Conservation (phyloP, 2,113 vertebrate genomes). For the Pipra filicauda region DNA sequence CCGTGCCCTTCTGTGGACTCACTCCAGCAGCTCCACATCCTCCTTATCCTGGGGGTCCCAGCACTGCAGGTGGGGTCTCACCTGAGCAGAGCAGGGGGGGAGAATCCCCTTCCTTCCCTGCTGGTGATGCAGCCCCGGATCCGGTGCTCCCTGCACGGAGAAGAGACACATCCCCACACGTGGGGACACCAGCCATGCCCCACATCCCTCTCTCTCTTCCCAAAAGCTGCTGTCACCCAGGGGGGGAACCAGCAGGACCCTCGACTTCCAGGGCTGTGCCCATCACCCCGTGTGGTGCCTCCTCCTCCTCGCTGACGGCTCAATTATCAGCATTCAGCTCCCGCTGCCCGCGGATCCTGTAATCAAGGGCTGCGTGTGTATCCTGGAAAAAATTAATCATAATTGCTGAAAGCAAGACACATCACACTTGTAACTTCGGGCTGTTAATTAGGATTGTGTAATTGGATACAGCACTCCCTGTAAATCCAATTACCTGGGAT, state of each 20-base stretch:
- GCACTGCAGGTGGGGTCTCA: not conserved
- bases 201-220: not conserved
- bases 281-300: not conserved
- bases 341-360: constrained; percentile 18
- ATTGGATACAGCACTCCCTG: constrained; percentile 57
- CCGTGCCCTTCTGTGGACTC: not conserved
- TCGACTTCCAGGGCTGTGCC: not conserved
- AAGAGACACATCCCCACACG: rapidly evolving
- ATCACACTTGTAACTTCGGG: constrained; percentile 52
- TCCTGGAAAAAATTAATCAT: constrained; percentile 63
- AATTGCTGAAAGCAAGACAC: constrained; percentile 51
- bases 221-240: not conserved
- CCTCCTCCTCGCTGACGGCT: not conserved
- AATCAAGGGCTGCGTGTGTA: not conserved
- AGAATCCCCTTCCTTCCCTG: not conserved
- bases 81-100: not conserved
- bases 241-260: not conserved
- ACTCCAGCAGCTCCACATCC: not conserved
- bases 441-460: constrained; percentile 70
- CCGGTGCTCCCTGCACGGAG: rapidly evolving
- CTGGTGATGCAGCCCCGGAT: not conserved
- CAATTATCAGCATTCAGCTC: constrained; percentile 40
- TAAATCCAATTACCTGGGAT: constrained; percentile 72
- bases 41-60: not conserved
- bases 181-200: too few relatives aligned